phyloP scores from a whole-genome alignment of 2,888 invertebrate genomes.

The Eilema depressum region DNA sequence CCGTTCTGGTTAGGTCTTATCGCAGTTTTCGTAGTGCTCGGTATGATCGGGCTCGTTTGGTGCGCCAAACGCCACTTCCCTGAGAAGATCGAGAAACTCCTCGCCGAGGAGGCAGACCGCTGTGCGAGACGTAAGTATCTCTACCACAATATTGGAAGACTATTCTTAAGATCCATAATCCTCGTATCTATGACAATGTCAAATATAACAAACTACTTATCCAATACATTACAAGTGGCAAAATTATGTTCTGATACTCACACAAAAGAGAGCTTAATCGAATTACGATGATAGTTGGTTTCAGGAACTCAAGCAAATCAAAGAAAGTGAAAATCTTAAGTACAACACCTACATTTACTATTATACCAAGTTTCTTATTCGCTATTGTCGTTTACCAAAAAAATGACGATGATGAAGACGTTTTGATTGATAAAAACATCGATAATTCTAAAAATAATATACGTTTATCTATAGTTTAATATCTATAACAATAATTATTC shows the following conservation, averaged over 20 bases:
- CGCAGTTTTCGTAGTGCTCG: constrained; percentile 93
- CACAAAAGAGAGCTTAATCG: not conserved
- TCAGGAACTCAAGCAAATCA: not conserved
- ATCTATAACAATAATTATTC: not conserved
- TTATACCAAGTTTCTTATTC: not conserved
- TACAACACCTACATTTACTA: not conserved
- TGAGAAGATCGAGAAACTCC: constrained; percentile 93
- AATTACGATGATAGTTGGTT: not conserved
- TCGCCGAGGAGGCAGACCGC: constrained; percentile 92
- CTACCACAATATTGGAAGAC: constrained; percentile 57
- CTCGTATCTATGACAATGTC: constrained; percentile 1
- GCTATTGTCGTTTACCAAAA: not conserved
- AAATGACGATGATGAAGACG: not conserved
- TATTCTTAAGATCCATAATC: constrained; percentile 70
- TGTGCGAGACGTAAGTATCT: constrained; percentile 89
- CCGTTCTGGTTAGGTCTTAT: constrained; percentile 96
- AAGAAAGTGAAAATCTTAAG: not conserved
- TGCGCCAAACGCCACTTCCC: constrained; percentile 95
- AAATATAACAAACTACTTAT: not conserved
- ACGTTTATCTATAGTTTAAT: no score
- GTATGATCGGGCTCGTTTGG: constrained; percentile 93
- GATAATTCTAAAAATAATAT: not conserved
- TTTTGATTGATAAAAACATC: not conserved
- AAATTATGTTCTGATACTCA: not conserved
- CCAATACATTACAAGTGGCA: not conserved